phyloP scores from a whole-genome alignment of 1,140 invertebrate genomes.

The Aphaenogaster ashmeadi region DNA sequence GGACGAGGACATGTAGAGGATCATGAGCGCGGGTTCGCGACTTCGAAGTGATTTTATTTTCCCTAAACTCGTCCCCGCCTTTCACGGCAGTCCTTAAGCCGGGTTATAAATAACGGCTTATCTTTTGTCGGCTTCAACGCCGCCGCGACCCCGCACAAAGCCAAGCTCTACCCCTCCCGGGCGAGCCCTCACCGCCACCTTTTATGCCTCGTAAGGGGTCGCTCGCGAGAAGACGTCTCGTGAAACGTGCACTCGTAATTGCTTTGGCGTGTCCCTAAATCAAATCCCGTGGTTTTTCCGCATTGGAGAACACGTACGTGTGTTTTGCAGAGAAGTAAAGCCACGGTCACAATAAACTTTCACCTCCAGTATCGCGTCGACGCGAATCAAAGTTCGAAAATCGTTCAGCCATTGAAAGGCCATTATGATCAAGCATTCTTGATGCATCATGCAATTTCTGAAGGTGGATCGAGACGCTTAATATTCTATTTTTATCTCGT shows the following conservation, averaged over 20 bases:
- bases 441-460: not conserved
- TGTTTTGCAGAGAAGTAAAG: conserved; percentile 32
- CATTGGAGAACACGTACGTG: conserved; percentile 41
- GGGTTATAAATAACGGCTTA: conserved; percentile 83
- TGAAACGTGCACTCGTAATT: conserved; percentile 81
- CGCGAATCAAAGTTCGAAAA: not conserved
- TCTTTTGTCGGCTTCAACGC: conserved; percentile 83
- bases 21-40: conserved; percentile 45
- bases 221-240: conserved; percentile 76
- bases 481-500: not conserved
- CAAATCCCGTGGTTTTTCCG: conserved; percentile 75
- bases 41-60: conserved; percentile 74
- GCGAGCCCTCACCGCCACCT: conserved; percentile 64
- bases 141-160: conserved; percentile 76
- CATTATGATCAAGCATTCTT: not conserved
- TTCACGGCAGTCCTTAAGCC: conserved; percentile 74
- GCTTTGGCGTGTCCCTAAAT: conserved; percentile 80
- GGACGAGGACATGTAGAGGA: conserved; percentile 25
- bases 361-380: not conserved
- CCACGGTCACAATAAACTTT: conserved; percentile 21
- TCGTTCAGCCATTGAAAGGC: not conserved
- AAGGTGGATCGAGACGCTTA: not conserved
- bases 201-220: conserved; percentile 74
- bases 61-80: conserved; percentile 61
- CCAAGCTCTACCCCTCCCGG: conserved; percentile 69